Evolutionary conservation across 2,113 vertebrate species (phyloP).

Genomic region (Platysteira castanea): DNA sequence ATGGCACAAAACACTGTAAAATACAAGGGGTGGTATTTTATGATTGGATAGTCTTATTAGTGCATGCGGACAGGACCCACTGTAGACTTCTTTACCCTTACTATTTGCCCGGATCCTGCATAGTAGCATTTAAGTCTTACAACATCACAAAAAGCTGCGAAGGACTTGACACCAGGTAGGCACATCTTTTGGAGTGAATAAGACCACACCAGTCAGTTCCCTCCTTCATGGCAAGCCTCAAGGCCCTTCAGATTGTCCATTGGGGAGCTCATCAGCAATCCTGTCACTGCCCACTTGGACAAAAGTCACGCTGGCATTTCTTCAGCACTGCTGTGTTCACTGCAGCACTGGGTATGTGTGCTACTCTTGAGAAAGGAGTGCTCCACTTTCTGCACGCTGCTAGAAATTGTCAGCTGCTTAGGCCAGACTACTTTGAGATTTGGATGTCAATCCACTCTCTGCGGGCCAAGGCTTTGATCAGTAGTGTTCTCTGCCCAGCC

Average conservation of each 20-base stretch:
- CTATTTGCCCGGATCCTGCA: neutral
- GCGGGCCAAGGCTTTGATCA: neutral
- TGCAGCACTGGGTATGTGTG: neutral
- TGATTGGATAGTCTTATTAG: neutral
- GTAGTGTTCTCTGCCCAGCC: neutral
- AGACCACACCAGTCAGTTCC: neutral
- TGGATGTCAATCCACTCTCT: neutral
- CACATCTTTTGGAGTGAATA: rapidly evolving
- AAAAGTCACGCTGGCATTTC: neutral
- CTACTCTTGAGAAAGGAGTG: neutral
- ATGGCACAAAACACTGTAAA: neutral
- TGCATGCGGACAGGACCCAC: neutral
- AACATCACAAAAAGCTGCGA: neutral
- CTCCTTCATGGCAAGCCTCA: neutral
- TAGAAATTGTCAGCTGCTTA: neutral
- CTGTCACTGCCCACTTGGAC: neutral
- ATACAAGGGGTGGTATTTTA: neutral
- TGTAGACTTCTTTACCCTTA: neutral
- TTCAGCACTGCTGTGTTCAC: neutral
- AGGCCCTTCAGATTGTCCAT: neutral
- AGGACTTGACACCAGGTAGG: neutral
- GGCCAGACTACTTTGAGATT: neutral
- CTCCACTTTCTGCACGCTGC: neutral
- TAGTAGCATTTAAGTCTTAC: neutral
- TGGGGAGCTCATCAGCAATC: neutral